Conservation (phyloP, 2,888 invertebrate species). For the Euzetes globulus region DNA sequence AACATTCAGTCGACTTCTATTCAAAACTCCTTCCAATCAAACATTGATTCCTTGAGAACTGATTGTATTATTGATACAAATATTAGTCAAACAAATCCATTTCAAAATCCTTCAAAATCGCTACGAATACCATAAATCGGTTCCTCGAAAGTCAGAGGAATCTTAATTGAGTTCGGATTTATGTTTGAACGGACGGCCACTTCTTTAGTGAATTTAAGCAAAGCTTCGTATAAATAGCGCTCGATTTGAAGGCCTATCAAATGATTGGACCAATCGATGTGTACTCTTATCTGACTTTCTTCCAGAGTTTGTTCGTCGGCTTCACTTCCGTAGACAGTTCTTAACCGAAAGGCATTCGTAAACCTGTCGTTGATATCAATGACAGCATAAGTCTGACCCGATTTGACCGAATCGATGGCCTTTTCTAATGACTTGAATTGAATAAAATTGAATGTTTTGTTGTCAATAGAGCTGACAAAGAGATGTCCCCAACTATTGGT, state of each 20-base stretch:
- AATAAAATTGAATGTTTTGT: neutral
- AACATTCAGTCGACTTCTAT: no score
- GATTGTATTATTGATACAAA: no score
- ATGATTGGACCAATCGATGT: constrained; percentile 26
- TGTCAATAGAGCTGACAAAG: neutral
- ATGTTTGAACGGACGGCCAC: neutral
- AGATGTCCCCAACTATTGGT: neutral
- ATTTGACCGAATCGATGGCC: constrained; percentile 64
- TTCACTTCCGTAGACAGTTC: constrained; percentile 57
- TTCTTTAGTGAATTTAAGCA: constrained; percentile 14
- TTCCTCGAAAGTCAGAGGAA: neutral
- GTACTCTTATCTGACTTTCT: neutral
- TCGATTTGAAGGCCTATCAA: neutral
- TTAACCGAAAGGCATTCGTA: constrained; percentile 71
- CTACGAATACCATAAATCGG: no score
- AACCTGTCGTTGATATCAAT: constrained; percentile 82
- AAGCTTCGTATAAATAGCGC: neutral
- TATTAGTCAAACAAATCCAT: no score
- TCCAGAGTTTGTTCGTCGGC: neutral
- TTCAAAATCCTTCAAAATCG: no score
- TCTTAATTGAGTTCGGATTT: neutral
- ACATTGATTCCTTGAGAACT: no score
- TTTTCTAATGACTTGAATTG: constrained; percentile 50
- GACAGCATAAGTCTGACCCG: constrained; percentile 78
- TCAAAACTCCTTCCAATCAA: no score